Evolutionary conservation across 2,113 vertebrate species (phyloP).

Genomic region (Mus musculus): DNA sequence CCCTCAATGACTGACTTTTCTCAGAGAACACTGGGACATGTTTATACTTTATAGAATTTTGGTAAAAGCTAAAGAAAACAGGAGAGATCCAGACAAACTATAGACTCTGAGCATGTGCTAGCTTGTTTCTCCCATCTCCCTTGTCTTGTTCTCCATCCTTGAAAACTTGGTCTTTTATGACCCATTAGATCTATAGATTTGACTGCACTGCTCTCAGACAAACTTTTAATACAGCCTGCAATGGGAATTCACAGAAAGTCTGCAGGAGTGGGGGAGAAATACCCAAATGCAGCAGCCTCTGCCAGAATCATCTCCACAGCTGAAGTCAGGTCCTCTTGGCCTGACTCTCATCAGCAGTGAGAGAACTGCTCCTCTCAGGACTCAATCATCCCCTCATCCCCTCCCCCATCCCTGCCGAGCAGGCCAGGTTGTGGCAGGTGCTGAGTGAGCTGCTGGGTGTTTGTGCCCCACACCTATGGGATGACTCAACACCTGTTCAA

Average conservation of each 20-base stretch:
- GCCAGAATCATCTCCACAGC: neutral
- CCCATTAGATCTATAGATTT: neutral
- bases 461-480: neutral
- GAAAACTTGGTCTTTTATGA: neutral
- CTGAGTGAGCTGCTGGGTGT: no score
- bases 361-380: neutral
- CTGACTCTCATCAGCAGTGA: neutral
- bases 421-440: neutral
- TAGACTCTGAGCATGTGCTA: neutral
- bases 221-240: neutral
- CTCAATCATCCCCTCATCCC: neutral
- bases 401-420: neutral
- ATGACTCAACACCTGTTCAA: neutral
- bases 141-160: neutral
- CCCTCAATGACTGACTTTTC: neutral
- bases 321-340: no score
- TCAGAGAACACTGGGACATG: conserved; percentile 35
- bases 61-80: neutral
- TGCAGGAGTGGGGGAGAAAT: neutral
- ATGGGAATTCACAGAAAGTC: neutral
- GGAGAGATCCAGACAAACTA: neutral
- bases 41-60: neutral
- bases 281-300: neutral
- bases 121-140: neutral
- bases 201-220: neutral